Conservation (phyloP, 2,888 invertebrate species). For the Ochropleura leucogaster region DNA sequence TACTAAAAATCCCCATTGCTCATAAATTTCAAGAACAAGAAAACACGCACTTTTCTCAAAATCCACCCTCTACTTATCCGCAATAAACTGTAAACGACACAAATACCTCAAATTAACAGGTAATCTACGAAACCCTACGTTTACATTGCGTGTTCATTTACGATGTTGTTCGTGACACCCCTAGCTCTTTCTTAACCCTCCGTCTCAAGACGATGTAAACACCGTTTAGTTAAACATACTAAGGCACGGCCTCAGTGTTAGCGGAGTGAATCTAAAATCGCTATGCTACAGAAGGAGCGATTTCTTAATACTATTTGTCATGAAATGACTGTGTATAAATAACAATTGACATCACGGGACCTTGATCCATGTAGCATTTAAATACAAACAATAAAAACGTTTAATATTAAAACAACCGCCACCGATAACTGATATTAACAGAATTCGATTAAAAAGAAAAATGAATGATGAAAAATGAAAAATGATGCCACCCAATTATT, state of each 20-base stretch:
- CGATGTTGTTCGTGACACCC: slow-evolving; percentile 79
- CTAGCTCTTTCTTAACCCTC: slow-evolving; percentile 81
- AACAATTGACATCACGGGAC: slow-evolving; percentile 1
- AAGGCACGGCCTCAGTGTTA: slow-evolving; percentile 54
- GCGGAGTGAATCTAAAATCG: slow-evolving; percentile 55
- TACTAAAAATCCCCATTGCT: slow-evolving; percentile 6
- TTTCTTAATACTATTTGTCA: not conserved
- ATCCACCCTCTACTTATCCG: slow-evolving; percentile 33
- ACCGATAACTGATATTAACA: slow-evolving; percentile 54
- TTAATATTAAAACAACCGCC: slow-evolving; percentile 42
- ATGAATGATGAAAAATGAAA: slow-evolving; percentile 53
- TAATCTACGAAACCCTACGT: slow-evolving; percentile 60
- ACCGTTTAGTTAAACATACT: slow-evolving; percentile 70
- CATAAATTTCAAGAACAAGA: slow-evolving; percentile 22
- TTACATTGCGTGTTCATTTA: slow-evolving; percentile 72
- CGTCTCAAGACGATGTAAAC: slow-evolving; percentile 83
- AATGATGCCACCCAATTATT: slow-evolving; percentile 47
- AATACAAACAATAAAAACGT: slow-evolving; percentile 29
- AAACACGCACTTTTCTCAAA: slow-evolving; percentile 15
- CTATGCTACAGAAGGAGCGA: not conserved
- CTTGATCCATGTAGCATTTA: slow-evolving; percentile 18
- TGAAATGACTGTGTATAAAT: slow-evolving; percentile 4
- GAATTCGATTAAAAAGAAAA: slow-evolving; percentile 60
- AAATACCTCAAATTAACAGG: slow-evolving; percentile 54
- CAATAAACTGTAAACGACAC: slow-evolving; percentile 54